Base-by-base conservation (phyloP, 2,797 vertebrate genomes). In the Melopsittacus undulatus region DNA sequence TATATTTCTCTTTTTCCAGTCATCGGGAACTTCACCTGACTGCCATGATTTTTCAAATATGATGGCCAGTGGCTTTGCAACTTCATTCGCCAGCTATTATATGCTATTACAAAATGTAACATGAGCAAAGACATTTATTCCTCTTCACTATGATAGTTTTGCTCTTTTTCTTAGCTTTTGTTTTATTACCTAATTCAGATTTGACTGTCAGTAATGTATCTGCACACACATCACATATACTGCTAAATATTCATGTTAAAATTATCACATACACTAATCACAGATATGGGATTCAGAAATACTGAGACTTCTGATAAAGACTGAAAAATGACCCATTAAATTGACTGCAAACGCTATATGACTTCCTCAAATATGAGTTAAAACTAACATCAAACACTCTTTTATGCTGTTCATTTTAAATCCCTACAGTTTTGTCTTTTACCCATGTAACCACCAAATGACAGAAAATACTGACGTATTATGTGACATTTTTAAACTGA, bases 401-500 rank as follows among this genome's bases (percentile, higher is more conserved):
- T 92, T 86, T 64, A 29, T 34, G 40, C 5, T 79, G 12, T 51
- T 32, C 64, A 61, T 70, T 85, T 85, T 80, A 68, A 83, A 52
- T 62, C 22, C 20, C 73, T 57, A 22, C 19, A 36, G 38, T 75
- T 94, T 87, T 73, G 8, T 64, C 45, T 95, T 83, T 74, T 74
- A 70, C 43, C 29, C 72, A 24, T 63, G 34, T 86, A 85, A 78
- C 8, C 16, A 77, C 11, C 5, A 20, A 59, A 6, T 67, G 74
- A 56, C 36, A 82, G 77, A 83, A 90, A 90, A 82, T 67, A 51
- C 24, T 83, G 62, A 86, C 38, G 27, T 72, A 68, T 43, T 88
- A 54, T 62, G 38, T 69, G 88, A 78, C 40, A 66, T 76, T 94
- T 92, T 90, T 42, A 89, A 93, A 73, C 40, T 78, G 77, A 81